Conservation (phyloP, 1,140 invertebrate genomes). For the Procambarus virginalis region DNA sequence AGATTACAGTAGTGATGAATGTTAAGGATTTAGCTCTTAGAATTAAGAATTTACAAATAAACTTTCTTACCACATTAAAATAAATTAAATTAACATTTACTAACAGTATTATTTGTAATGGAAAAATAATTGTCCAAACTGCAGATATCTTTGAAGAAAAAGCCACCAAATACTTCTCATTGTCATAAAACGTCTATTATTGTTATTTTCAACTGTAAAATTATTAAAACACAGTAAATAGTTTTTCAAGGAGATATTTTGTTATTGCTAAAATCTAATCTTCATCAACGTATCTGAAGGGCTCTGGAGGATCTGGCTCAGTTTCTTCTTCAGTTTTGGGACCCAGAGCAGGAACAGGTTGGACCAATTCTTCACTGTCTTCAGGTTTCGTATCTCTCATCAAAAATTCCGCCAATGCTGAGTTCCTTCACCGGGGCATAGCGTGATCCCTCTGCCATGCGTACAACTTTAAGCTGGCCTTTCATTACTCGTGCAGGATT, state of each 20-base stretch:
- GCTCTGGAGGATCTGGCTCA: slow-evolving; percentile 96
- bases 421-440: slow-evolving; percentile 94
- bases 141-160: neutral
- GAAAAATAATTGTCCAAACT: neutral
- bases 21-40: too few relatives aligned
- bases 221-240: neutral
- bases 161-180: neutral
- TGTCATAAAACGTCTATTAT: neutral
- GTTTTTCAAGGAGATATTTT: neutral
- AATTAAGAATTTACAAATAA: too few relatives aligned
- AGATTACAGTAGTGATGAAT: too few relatives aligned
- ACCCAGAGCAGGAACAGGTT: slow-evolving; percentile 84
- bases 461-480: slow-evolving; percentile 92
- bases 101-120: neutral
- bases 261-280: slow-evolving; percentile 37
- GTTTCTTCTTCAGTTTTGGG: slow-evolving; percentile 82
- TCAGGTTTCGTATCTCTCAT: slow-evolving; percentile 85
- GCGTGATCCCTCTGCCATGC: slow-evolving; percentile 85
- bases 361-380: slow-evolving; percentile 90
- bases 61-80: slow-evolving; percentile 73
- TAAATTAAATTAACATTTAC: neutral
- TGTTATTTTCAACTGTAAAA: neutral
- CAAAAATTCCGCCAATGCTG: slow-evolving; percentile 96
- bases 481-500: slow-evolving; percentile 96
- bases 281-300: slow-evolving; percentile 92